Base-by-base conservation (phyloP, 2,797 vertebrate species). In the Hydrophis major region DNA sequence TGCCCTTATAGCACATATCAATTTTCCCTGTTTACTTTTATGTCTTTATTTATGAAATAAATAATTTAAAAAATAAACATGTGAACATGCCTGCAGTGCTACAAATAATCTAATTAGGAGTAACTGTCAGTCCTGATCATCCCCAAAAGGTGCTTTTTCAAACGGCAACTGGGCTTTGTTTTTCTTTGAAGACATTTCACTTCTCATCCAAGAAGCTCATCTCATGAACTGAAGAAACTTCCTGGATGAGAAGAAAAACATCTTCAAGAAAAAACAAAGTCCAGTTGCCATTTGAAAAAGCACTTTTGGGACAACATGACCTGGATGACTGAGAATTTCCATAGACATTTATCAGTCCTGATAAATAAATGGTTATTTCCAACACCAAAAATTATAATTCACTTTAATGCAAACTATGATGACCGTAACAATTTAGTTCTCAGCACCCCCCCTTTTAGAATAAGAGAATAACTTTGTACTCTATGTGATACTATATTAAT, bases 1-100 rank as follows among this genome's bases (percentile, higher is more conserved):
- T 94, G 94, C 93, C 94, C 92, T 92, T 93, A 90, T 93, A 94
- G 94, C 94, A 92, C 47, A 2, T 28, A 93, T 87, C 90, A 90
- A 28, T 78, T 92, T 92, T 74, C 60, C 74, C 20, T 47, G 20
- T 83, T 47, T 83, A 83, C 47, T 25, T 91, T 92, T 90, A 88
- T 95, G 59, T 87, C 37, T 87, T 61, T 94, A 87, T 86, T 93
- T 18, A 61, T 78, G 69, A 90, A 3, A n/a, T 50, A n/a, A 66
- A 66, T 66, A n/a, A 66, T 94, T 97, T 91, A 63, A 93, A 86
- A 63, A 59, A 6, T 18, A n/a, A 37, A 91, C 42, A 20, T 14
- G 20, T 93, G 92, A 87, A 88, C 92, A 91, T 94, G 93, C 95
- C 94, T 95, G 91, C 32, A 0, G 37, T 47, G 37, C 16, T 83